Evolutionary conservation across 1,140 invertebrate species (phyloP), one percentile per base, ranked within the genome.

Genomic region (Calliopsis andreniformis): DNA sequence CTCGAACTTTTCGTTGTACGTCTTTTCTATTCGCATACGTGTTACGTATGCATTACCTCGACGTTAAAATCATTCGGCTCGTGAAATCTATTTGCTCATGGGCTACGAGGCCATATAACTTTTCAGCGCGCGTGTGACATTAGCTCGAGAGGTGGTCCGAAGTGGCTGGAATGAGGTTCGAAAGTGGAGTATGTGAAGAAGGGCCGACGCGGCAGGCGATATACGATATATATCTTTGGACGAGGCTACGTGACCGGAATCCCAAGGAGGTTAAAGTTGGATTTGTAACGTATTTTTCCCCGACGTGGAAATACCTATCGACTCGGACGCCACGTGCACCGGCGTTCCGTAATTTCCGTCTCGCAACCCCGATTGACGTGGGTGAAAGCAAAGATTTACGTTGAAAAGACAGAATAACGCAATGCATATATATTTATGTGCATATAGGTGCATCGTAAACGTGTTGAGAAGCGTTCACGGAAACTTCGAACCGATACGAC

Each of bases 201-300:
- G 82, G 80, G 85, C 83, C 86, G 83, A 82, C 88, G 86, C 79
- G 64, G 42, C 75, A 78, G 35, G 43, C 67, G 76, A 84, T 84
- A 78, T 80, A 84, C 78, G 82, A 85, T 81, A 84, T 84, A 85
- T 85, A 85, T 85, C 82, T 85, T 84, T 56, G 82, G 69, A 84
- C 69, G 55, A 76, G 70, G 75, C 67, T 87, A 86, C 85, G 86
- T 88, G 87, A 87, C 76, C 70, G 79, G 86, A 87, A 88, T 87
- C 58, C 53, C 45, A 43, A 80, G 70, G 55, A 82, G 76, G 82
- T 88, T 87, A 87, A 86, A 87, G 86, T 88, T 86, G 76, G 83
- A 86, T 87, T 87, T 88, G 86, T 88, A 86, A 87, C 85, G 84
- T 88, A 87, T 88, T 88, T 87, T 87, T 85, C 83, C 76, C 62